Evolutionary conservation across 2,888 invertebrate species (phyloP), one percentile per base, ranked within the genome.

Genomic region (Epicampocera succincta): DNA sequence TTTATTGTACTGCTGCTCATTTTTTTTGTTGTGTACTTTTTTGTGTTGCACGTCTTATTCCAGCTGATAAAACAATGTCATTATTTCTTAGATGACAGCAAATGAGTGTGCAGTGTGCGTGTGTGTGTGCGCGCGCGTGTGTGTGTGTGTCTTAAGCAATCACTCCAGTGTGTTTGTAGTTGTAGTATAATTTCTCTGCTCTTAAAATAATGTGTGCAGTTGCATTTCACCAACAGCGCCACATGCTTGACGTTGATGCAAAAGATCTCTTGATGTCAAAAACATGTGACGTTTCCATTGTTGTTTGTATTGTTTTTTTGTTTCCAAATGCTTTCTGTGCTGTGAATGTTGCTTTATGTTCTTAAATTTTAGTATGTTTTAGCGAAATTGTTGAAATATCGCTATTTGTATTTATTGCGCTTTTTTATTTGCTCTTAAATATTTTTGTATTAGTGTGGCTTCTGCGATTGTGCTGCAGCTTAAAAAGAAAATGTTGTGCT

Each of bases 191-290:
- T 9, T 33, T 33, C 9, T 33, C 33, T 33, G 33, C 8, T 33
- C 33, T 33, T 4, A 33, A 33, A 8, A 33, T 33, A 33, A 13
- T 60, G n/a, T 68, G 9, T 75, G 52, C 15, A 42, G 48, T 52
- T 73, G 56, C 56, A 81, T 69, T 77, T 65, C 33, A 19, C 58
- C 72, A 52, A 48, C 60, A 58, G 40, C 58, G 73, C 69, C 65
- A 69, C 69, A 74, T 72, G 65, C 50, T 69, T 74, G 81, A 82
- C 77, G 81, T 82, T 82, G 81, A 82, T 82, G 81, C 77, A 82
- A 82, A 82, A 78, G 81, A 82, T 82, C 69, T 77, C 77, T 71
- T 60, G 77, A 78, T 82, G 77, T 71, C 77, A 82, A 52, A 77
- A 74, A 58, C 77, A 78, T 74, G 60, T 78, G 77, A 77, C 65